Evolutionary conservation across 1,140 invertebrate genomes (phyloP).

Genomic region (Pygmarrhopalites habei): DNA sequence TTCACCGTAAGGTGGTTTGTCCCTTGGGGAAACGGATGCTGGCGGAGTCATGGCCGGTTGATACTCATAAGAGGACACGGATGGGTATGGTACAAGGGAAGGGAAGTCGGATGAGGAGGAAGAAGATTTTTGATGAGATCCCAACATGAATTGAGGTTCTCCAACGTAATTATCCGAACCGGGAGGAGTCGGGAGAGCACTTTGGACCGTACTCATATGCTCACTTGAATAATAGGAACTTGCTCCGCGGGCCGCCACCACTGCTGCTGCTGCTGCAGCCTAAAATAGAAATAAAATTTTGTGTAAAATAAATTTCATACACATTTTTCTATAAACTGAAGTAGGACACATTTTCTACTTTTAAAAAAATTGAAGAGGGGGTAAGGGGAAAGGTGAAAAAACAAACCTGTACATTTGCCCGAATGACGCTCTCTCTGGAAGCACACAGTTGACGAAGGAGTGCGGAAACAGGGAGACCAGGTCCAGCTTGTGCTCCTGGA

Average conservation of each 20-base stretch:
- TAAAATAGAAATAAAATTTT: slow-evolving; percentile 34
- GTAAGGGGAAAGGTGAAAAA: too few relatives aligned
- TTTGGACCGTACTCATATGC: slow-evolving; percentile 44
- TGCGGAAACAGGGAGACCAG: slow-evolving; percentile 65
- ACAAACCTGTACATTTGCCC: slow-evolving; percentile 74
- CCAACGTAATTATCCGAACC: slow-evolving; percentile 60
- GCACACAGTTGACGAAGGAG: slow-evolving; percentile 82
- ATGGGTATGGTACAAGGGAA: slow-evolving; percentile 31
- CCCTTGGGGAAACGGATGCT: slow-evolving; percentile 77
- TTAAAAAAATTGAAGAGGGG: too few relatives aligned
- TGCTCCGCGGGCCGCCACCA: slow-evolving; percentile 41
- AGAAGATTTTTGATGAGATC: slow-evolving; percentile 37
- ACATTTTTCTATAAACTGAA: too few relatives aligned
- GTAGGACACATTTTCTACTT: too few relatives aligned
- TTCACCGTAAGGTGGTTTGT: slow-evolving; percentile 45
- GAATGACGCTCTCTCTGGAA: slow-evolving; percentile 86
- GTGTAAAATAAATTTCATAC: slow-evolving; percentile 41
- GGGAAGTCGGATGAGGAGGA: slow-evolving; percentile 39
- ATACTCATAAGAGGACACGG: slow-evolving; percentile 41
- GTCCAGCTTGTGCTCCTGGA: slow-evolving; percentile 32
- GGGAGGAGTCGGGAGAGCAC: slow-evolving; percentile 76
- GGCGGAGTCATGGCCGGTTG: slow-evolving; percentile 87
- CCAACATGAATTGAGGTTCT: slow-evolving; percentile 57
- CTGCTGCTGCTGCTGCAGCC: slow-evolving; percentile 50
- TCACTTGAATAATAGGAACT: slow-evolving; percentile 43